Evolutionary conservation across 2,113 vertebrate genomes (phyloP).

Genomic region (Canis aureus): DNA sequence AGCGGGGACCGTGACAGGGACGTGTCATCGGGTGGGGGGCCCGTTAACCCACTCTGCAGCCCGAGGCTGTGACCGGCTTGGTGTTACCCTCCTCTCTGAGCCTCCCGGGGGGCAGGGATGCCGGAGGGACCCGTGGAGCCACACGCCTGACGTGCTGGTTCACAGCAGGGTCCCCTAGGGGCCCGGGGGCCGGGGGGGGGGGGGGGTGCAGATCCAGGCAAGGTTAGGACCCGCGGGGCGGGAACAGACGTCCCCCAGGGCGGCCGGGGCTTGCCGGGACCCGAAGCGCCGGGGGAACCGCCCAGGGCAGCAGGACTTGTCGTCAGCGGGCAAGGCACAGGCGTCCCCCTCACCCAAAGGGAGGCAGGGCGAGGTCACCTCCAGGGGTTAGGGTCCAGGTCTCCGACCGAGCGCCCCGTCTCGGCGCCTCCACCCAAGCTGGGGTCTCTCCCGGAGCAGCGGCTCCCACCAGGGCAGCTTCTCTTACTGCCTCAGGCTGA

Average conservation of each 20-base stretch:
- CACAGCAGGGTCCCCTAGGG: not conserved
- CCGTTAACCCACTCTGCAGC: not conserved
- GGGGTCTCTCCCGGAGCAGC: too few relatives aligned
- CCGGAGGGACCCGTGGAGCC: not conserved
- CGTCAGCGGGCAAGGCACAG: accelerated
- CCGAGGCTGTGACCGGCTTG: not conserved
- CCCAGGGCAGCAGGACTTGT: not conserved
- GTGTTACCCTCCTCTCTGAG: not conserved
- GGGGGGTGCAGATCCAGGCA: not conserved
- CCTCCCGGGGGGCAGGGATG: not conserved
- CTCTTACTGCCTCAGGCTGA: not conserved
- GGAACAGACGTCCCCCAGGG: not conserved
- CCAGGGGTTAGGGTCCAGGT: not conserved
- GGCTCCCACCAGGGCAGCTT: too few relatives aligned
- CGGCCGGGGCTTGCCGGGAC: not conserved
- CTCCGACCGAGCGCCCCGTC: not conserved
- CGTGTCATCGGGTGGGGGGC: too few relatives aligned
- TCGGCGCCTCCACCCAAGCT: not conserved
- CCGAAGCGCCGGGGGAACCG: not conserved
- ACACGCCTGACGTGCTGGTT: accelerated
- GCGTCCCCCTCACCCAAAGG: accelerated
- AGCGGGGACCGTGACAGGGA: too few relatives aligned
- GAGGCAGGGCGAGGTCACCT: not conserved
- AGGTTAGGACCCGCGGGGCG: not conserved
- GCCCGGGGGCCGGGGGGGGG: not conserved